Conservation (phyloP, 2,888 invertebrate genomes). For the Belgica antarctica region DNA sequence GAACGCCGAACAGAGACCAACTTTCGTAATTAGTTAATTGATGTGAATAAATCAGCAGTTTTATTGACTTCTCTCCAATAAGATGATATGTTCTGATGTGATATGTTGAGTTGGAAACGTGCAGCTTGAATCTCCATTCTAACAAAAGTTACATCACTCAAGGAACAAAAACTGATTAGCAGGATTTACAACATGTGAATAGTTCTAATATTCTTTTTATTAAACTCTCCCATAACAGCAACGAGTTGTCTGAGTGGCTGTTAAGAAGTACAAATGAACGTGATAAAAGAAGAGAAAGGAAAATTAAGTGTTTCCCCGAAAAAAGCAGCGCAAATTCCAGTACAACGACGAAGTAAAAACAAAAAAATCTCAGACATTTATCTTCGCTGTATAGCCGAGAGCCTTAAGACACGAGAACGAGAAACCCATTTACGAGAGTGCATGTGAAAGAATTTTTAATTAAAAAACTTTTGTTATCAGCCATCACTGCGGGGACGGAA, state of each 20-base stretch:
- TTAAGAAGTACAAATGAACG: not conserved
- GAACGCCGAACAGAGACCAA: not conserved
- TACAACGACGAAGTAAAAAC: not conserved
- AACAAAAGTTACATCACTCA: not conserved
- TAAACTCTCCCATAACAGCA: constrained; percentile 8
- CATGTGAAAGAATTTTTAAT: constrained; percentile 32
- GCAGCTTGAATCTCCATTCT: not conserved
- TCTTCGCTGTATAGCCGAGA: not conserved
- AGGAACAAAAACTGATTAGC: not conserved
- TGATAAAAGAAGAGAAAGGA: constrained; percentile 14
- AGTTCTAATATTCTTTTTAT: constrained; percentile 21
- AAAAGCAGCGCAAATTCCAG: constrained; percentile 1
- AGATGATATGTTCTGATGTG: not conserved
- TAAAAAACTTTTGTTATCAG: constrained; percentile 26
- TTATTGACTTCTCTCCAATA: not conserved
- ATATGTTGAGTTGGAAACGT: not conserved
- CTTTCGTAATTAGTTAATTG: constrained; percentile 24
- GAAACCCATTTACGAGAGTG: constrained; percentile 1
- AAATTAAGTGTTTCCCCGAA: constrained; percentile 21
- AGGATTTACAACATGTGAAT: constrained; percentile 1
- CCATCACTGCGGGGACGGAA: not conserved
- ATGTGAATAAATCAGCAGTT: constrained; percentile 2
- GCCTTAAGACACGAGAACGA: not conserved
- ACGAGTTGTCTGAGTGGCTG: not conserved
- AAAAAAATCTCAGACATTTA: not conserved